Evolutionary conservation across 2,888 invertebrate genomes (phyloP).

Genomic region (Tridacna gigas): DNA sequence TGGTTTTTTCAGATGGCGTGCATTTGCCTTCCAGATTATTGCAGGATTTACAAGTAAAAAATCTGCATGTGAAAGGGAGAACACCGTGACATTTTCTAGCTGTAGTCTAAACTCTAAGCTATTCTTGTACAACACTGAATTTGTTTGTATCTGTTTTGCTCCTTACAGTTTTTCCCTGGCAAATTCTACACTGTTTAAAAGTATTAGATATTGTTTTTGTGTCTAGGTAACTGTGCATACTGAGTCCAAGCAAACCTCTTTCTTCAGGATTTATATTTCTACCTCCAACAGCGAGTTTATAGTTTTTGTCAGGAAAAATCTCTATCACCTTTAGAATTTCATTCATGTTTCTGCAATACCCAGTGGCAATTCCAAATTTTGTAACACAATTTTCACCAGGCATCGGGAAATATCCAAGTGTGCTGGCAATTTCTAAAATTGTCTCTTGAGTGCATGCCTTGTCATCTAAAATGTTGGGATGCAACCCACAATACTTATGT

Average conservation of each 20-base stretch:
- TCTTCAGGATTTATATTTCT: constrained; percentile 13
- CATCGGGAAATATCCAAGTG: constrained; percentile 7
- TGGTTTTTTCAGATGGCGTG: too few species aligned
- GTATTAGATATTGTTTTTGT: constrained; percentile 24
- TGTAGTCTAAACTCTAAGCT: constrained; percentile 1
- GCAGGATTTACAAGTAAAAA: constrained; percentile 3
- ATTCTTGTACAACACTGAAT: constrained; percentile 33
- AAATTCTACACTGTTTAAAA: constrained; percentile 20
- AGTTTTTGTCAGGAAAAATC: background rate
- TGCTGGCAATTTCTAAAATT: background rate
- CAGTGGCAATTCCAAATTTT: constrained; percentile 23
- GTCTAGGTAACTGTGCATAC: background rate
- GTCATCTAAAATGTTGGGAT: constrained; percentile 15
- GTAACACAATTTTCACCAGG: background rate
- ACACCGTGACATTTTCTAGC: constrained; percentile 23
- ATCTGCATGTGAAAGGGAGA: constrained; percentile 3
- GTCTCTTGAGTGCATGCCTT: background rate
- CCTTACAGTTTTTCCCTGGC: constrained; percentile 8
- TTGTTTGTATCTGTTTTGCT: constrained; percentile 15
- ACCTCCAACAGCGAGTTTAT: constrained; percentile 25
- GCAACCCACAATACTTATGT: constrained; percentile 1
- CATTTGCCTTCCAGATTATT: background rate
- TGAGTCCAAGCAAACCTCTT: constrained; percentile 19
- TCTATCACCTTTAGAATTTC: constrained; percentile 20
- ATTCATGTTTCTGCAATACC: constrained; percentile 16